Conservation (phyloP, 2,888 invertebrate species). For the Mythimna ferrago region DNA sequence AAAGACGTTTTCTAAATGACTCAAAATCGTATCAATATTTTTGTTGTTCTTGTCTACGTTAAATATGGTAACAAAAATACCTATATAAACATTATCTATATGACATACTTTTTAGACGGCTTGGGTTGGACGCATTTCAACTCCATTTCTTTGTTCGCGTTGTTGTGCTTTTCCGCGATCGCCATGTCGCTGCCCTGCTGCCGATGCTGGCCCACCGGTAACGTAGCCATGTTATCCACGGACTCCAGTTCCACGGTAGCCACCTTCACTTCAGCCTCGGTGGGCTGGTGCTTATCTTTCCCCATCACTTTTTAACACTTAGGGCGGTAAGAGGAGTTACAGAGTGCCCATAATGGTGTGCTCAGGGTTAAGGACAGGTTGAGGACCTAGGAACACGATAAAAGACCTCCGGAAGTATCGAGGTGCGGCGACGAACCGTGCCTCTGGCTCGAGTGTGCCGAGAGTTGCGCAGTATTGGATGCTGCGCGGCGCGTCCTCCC, state of each 20-base stretch:
- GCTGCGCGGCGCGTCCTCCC: constrained; percentile 82
- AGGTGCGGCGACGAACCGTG: constrained; percentile 81
- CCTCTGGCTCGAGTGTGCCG: constrained; percentile 78
- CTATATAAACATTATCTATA: constrained; percentile 16
- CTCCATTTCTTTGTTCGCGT: constrained; percentile 96
- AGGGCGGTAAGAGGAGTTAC: constrained; percentile 66
- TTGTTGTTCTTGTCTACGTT: neutral
- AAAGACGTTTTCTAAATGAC: neutral
- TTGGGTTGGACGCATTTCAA: constrained; percentile 96
- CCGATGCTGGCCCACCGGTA: constrained; percentile 95
- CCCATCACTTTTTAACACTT: constrained; percentile 81
- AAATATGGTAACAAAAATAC: neutral
- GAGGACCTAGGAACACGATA: constrained; percentile 75
- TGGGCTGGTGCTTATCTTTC: constrained; percentile 88
- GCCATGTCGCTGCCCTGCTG: constrained; percentile 93
- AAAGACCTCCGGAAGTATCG: constrained; percentile 82
- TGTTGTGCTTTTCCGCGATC: constrained; percentile 95
- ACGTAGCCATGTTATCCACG: constrained; percentile 97
- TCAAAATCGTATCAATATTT: neutral
- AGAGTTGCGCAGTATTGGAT: constrained; percentile 89
- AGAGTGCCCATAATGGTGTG: constrained; percentile 74
- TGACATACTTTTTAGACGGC: constrained; percentile 95
- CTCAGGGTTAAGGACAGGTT: constrained; percentile 78
- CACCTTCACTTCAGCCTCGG: constrained; percentile 95
- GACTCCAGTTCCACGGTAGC: constrained; percentile 97